Evolutionary conservation across 37 sponge, comb jelly and placozoan genomes (phyloP).

Genomic region (Eunapius fragilis): DNA sequence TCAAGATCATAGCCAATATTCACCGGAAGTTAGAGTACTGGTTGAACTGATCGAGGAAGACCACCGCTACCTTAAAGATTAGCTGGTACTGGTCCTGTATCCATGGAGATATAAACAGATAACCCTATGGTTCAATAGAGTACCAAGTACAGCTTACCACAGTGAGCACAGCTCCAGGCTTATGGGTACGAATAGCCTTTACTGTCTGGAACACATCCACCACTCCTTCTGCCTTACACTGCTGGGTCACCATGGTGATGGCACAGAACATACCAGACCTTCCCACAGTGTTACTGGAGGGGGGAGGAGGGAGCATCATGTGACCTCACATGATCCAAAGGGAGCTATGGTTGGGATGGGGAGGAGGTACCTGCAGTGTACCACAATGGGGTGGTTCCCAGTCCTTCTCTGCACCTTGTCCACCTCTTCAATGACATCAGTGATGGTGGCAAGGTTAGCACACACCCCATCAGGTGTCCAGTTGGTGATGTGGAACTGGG

Average conservation of each 20-base stretch:
- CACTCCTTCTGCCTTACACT: conserved; percentile 61
- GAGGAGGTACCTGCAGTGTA: conserved; percentile 48
- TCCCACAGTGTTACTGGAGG: conserved; percentile 48
- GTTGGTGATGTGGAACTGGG: conserved; percentile 55
- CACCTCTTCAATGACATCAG: conserved; percentile 44
- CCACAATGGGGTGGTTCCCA: conserved; percentile 50
- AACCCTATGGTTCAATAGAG: background rate
- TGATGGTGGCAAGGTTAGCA: conserved; percentile 5
- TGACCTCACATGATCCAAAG: background rate
- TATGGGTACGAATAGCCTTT: conserved; percentile 55
- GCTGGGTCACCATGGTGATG: conserved; percentile 44
- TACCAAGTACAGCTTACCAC: conserved; percentile 25
- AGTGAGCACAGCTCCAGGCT: conserved; percentile 52
- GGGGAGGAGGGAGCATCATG: background rate
- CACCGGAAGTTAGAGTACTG: conserved; percentile 49
- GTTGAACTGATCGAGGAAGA: conserved; percentile 35
- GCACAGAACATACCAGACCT: conserved; percentile 63
- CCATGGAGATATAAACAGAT: background rate
- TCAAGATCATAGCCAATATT: background rate
- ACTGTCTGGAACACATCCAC: conserved; percentile 70
- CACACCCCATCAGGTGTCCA: conserved; percentile 42
- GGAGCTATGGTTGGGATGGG: background rate
- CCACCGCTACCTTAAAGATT: conserved; percentile 16
- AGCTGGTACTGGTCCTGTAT: conserved; percentile 52
- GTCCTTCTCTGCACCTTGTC: conserved; percentile 54